Percentiles rank a stretch among this genome's conserved stretches.
Evolutionary conservation across 2,113 vertebrate genomes (phyloP).

Genomic region (Coregonus clupeaformis): DNA sequence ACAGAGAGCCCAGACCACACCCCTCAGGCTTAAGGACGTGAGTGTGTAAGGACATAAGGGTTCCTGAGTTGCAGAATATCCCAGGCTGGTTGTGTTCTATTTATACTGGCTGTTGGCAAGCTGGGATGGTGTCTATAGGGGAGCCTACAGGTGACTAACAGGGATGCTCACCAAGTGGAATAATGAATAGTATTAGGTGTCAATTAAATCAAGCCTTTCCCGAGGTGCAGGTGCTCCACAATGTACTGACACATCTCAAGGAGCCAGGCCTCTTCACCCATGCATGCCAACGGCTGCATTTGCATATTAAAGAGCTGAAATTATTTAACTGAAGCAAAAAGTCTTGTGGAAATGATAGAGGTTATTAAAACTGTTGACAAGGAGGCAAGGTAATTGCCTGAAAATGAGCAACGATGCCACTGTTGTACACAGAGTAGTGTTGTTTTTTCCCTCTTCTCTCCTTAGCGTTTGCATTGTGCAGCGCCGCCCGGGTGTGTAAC

Average conservation of each 20-base stretch:
- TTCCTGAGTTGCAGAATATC: constrained; percentile 10
- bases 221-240: constrained; percentile 98
- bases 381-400: constrained; percentile 99
- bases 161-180: constrained; percentile 99
- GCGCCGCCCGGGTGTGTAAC: constrained; percentile 99
- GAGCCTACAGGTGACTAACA: constrained; percentile 96
- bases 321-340: constrained; percentile 98
- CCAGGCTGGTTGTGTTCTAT: constrained; percentile 68
- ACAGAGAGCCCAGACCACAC: not conserved
- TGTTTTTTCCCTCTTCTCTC: constrained; percentile 55
- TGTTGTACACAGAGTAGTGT: constrained; percentile 92
- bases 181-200: constrained; percentile 99
- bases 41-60: not conserved
- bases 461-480: constrained; percentile 90
- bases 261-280: constrained; percentile 95
- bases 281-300: constrained; percentile 95
- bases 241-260: constrained; percentile 95
- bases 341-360: constrained; percentile 96
- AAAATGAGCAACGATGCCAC: constrained; percentile 96
- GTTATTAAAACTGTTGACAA: constrained; percentile 99
- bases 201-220: constrained; percentile 96
- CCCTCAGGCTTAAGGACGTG: not conserved
- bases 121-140: constrained; percentile 80
- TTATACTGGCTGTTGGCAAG: constrained; percentile 90
- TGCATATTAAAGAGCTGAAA: constrained; percentile 99